Evolutionary conservation across 2,113 vertebrate species (phyloP), one percentile per base, ranked within the genome.

Genomic region (Petromus typicus): DNA sequence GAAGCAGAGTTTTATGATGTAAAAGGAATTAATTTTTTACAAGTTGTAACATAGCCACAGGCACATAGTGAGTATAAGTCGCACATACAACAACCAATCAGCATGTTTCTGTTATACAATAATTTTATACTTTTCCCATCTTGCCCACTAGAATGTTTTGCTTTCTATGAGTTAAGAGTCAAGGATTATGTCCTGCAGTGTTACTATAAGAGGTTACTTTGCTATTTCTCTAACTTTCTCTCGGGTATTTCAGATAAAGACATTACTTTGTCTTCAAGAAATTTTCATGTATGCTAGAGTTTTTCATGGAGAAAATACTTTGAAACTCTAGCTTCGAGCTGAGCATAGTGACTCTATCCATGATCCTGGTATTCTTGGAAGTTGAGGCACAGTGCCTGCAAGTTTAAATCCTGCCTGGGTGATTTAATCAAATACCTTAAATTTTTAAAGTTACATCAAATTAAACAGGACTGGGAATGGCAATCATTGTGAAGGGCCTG

Each of bases 1-100:
- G 43, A 86, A 43, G 34, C 27, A 89, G 14, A 11, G 30, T 61
- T 93, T 88, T 91, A 14, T 3, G 23, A 78, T 4, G 6, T 73
- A 83, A 67, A 93, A 37, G 37, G 17, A 61, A 63, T 51, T 67
- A 88, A 64, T 82, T 93, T 69, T 81, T 9, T 37, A 57, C 7
- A 84, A 27, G 4, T 80, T 88, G 85, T 54, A 30, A 45, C 34
- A 22, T 10, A 85, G 23, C 2, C 54, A 3, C 37, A 71, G 5
- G 18, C 1, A 27, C 30, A 12, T 20, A 23, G 25, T 32, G 32
- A 80, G 8, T 66, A 16, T n/a, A 45, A 75, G 7, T 51, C 16
- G 34, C 0, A 30, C 32, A 57, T 4, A 43, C 1, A 48, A 6
- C 1, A 69, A 69, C 61, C 43, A 43, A 8, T 64, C 56, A 88